phyloP scores from a whole-genome alignment of 2,113 vertebrate genomes.

The Paradisaea rubra region DNA sequence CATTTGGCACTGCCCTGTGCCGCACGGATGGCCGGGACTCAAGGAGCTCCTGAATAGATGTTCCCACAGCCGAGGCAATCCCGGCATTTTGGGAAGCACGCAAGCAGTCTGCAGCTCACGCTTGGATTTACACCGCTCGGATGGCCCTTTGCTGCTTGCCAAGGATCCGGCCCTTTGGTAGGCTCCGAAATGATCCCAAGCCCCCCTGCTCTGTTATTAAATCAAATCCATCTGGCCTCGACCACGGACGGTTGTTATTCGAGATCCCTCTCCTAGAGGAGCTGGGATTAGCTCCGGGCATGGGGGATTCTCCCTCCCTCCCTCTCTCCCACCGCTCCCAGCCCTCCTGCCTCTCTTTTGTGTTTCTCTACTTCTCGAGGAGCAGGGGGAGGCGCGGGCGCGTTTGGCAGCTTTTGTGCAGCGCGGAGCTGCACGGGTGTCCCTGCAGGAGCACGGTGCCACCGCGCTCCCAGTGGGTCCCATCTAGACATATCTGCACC shows the following conservation, averaged over 20 bases:
- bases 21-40: rapidly evolving
- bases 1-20: rapidly evolving
- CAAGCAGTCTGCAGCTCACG: neutral
- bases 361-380: neutral
- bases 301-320: neutral
- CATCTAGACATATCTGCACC: neutral
- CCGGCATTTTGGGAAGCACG: neutral
- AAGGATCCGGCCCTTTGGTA: neutral
- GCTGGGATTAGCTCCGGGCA: slow-evolving; percentile 40
- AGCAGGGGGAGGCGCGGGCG: neutral
- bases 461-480: rapidly evolving
- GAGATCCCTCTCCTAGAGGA: slow-evolving; percentile 3
- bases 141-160: neutral
- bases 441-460: neutral
- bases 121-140: neutral
- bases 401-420: neutral
- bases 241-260: neutral
- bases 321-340: neutral
- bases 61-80: neutral
- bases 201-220: slow-evolving; percentile 31
- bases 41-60: neutral
- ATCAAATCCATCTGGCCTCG: slow-evolving; percentile 45
- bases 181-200: neutral
- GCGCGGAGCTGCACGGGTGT: neutral
- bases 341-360: slow-evolving; percentile 30